Base-by-base conservation (phyloP, 2,113 vertebrate species). In the Puffinus mauretanicus region DNA sequence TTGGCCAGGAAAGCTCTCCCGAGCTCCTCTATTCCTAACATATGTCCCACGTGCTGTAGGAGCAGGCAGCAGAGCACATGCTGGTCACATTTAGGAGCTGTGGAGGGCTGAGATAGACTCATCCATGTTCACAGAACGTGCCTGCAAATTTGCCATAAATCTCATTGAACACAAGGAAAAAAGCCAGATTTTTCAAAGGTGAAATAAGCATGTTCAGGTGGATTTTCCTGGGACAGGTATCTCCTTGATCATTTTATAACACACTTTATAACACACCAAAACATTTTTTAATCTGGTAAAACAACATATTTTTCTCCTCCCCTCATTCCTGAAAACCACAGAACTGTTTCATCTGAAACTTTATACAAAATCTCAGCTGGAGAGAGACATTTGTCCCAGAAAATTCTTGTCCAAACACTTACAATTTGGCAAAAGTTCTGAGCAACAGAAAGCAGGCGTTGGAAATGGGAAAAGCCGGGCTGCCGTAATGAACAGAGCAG, bases 371-470 rank as follows among this genome's bases (percentile, higher is more conserved):
- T 11, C 55, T 57, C 85, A 21, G 80, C 30, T 57, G 83, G 62
- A 88, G 64, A 83, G 44, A 58, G 65, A 57, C 26, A 6, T 94
- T 46, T 65, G 67, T 55, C 91, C 71, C 52, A 61, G 72, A 81
- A 67, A 81, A 49, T 34, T 44, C 71, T 57, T 65, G 47, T 47
- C 72, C 46, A n/a, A 57, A 88, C 58, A 52, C 51, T 40, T 81
- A 15, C 34, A 73, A 49, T 19, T 65, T 94, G 95, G 95, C 76
- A 88, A 18, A 94, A 94, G 65, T 60, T 94, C 70, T 79, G 88
- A 96, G 91, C 49, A 73, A 38, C 30, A 14, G 44, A 36, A 70
- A 72, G 67, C 27, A 30, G n/a, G 29, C 1, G 4, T 4, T 88
- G 80, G 71, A 16, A 49, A 71, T 9, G 75, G 86, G 70, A 27